Conservation (phyloP, 2,113 vertebrate genomes). For the Mungos mungo region DNA sequence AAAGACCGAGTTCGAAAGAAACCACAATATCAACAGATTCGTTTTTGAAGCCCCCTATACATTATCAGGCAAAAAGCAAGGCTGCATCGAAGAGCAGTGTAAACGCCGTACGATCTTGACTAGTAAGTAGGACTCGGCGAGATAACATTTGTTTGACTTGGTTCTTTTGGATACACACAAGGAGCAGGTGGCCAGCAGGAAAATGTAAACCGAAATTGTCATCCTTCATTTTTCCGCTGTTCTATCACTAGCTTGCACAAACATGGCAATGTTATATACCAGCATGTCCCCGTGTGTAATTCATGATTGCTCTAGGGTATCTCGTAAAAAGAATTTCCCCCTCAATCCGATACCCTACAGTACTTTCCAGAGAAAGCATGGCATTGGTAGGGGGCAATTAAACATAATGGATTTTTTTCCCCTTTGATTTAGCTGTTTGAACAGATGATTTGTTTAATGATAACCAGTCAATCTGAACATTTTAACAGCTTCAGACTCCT, state of each 20-base stretch:
- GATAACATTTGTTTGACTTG: conserved; percentile 22
- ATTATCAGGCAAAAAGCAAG: conserved; percentile 96
- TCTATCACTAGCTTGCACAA: conserved; percentile 26
- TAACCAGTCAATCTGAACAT: conserved; percentile 11
- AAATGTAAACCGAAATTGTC: conserved; percentile 32
- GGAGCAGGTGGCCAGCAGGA: conserved; percentile 54
- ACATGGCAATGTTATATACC: not conserved
- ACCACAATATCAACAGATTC: conserved; percentile 95
- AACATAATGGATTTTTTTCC: not conserved
- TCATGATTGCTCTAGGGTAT: not conserved
- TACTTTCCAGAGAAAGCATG: conserved; percentile 9
- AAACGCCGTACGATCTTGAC: conserved; percentile 93
- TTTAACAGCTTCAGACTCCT: conserved; percentile 90
- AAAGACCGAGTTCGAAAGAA: conserved; percentile 95
- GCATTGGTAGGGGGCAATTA: not conserved
- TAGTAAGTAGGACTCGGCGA: conserved; percentile 85
- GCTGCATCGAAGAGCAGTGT: conserved; percentile 96
- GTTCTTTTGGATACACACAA: not conserved
- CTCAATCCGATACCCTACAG: not conserved
- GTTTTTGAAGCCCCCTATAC: conserved; percentile 98
- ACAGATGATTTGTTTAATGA: conserved; percentile 19
- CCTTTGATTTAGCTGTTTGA: not conserved
- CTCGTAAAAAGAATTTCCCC: conserved; percentile 19
- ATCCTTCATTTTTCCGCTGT: not conserved
- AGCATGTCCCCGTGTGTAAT: not conserved